Conservation (phyloP, 2,113 vertebrate genomes). For the Eptatretus burgeri region DNA sequence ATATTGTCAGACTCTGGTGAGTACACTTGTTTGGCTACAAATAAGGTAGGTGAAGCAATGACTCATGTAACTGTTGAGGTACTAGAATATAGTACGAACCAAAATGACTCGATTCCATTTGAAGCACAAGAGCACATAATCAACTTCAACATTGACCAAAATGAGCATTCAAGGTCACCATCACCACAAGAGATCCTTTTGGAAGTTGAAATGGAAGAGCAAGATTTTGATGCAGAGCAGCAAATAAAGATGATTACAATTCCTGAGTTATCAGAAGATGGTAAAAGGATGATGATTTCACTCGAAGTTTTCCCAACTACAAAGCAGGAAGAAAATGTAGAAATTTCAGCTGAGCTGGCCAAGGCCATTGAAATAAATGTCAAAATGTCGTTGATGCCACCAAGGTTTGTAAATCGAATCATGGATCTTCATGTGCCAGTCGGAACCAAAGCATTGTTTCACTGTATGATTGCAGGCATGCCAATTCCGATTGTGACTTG, state of each 20-base stretch:
- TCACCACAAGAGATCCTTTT: slow-evolving; percentile 90
- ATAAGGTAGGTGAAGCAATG: slow-evolving; percentile 64
- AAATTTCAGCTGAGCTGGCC: slow-evolving; percentile 24
- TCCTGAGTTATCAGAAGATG: slow-evolving; percentile 58
- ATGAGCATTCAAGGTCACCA: slow-evolving; percentile 47
- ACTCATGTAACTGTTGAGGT: slow-evolving; percentile 42
- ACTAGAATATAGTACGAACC: slow-evolving; percentile 28
- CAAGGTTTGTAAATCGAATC: slow-evolving; percentile 50
- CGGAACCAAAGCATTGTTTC: slow-evolving; percentile 42
- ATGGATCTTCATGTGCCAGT: slow-evolving; percentile 37
- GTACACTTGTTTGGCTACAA: slow-evolving; percentile 65
- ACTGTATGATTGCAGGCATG: slow-evolving; percentile 58
- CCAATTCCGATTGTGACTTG: slow-evolving; percentile 49
- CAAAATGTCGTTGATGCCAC: slow-evolving; percentile 75
- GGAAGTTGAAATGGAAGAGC: slow-evolving; percentile 81
- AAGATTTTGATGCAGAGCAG: slow-evolving; percentile 76
- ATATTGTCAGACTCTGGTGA: slow-evolving; percentile 39
- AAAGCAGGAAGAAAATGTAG: slow-evolving; percentile 29
- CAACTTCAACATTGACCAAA: slow-evolving; percentile 58
- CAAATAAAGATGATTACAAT: slow-evolving; percentile 88
- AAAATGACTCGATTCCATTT: slow-evolving; percentile 38
- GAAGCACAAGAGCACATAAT: slow-evolving; percentile 89
- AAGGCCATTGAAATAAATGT: slow-evolving; percentile 63
- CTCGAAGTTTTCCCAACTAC: slow-evolving; percentile 60
- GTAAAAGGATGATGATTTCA: slow-evolving; percentile 82